Evolutionary conservation across 2,888 invertebrate species (phyloP), one percentile per base, ranked within the genome.

Genomic region (Lochmaea capreae): DNA sequence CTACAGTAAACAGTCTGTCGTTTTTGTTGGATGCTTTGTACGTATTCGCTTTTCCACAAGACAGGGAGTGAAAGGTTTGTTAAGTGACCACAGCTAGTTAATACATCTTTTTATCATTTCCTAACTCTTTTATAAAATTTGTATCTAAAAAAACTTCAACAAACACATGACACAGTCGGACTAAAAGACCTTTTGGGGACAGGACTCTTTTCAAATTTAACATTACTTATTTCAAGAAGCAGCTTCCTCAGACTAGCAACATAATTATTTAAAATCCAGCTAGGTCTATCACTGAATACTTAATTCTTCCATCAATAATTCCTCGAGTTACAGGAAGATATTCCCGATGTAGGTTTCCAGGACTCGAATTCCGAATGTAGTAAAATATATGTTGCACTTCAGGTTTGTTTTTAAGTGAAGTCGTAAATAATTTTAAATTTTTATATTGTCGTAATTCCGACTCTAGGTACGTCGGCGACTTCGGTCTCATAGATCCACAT

Each of bases 381-480:
- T 16, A 43, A 43, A 63, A 39, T 63, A 3, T 42, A 63, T 43
- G 62, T 18, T 63, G 43, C 43, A 10, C 11, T 42, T 42, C 16
- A 2, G 16, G n/a, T 72, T 67, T 63, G 62, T 66, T 67, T 49
- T 49, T 12, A 52, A 11, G n/a, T n/a, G n/a, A n/a, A n/a, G 57
- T 62, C 61, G 67, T 72, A 72, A 72, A 72, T 72, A 57, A 66
- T 61, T 61, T 72, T 39, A 72, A 72, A 72, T 62, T 72, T 72
- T 72, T 61, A 72, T 72, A 22, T 61, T 18, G 1, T 9, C 43
- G 43, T 16, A 63, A 42, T 18, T 43, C 42, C n/a, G 42, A 5
- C 3, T 33, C 33, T 33, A 33, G 33, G 33, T 33, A 33, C 4
- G 42, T 42, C 42, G 16, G 26, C 39, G 10, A n/a, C 16, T n/a